These are phyloP conservation scores for Canis aureus DNA, from an alignment of 2,113 vertebrate species.

Conservation along the genomic window DNA sequence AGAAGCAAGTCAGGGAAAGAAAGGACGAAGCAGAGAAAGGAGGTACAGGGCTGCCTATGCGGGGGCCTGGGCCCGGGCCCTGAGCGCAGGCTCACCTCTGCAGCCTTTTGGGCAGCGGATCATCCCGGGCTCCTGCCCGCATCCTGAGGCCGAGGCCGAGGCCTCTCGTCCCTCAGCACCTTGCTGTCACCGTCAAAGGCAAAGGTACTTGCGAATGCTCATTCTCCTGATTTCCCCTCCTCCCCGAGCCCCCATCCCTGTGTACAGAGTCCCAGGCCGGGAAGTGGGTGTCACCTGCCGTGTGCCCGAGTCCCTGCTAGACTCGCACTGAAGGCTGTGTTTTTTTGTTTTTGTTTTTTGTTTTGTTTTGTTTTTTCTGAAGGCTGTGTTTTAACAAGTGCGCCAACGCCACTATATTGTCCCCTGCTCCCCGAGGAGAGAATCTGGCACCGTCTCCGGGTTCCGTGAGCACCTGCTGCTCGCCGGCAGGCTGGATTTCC, in stretches of 20 bases:
- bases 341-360: too few species aligned
- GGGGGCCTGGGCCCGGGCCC: not conserved
- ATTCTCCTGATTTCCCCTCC: not conserved
- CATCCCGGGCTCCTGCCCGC: not conserved
- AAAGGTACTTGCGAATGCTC: not conserved
- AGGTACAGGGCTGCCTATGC: rapidly evolving
- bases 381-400: not conserved
- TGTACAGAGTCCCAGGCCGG: not conserved
- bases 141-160: not conserved
- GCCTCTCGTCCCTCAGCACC: not conserved
- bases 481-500: not conserved
- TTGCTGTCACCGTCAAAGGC: not conserved
- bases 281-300: not conserved
- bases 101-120: rapidly evolving
- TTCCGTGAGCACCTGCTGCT: not conserved
- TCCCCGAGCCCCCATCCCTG: not conserved
- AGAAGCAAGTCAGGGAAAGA: not conserved
- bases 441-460: not conserved
- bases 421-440: not conserved
- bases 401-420: not conserved
- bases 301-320: not conserved
- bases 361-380: not conserved
- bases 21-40: not conserved
- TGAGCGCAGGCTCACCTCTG: rapidly evolving
- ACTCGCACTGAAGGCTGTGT: not conserved